phyloP scores from a whole-genome alignment of 2,888 invertebrate species.

The Rotaria magnacalcarata region DNA sequence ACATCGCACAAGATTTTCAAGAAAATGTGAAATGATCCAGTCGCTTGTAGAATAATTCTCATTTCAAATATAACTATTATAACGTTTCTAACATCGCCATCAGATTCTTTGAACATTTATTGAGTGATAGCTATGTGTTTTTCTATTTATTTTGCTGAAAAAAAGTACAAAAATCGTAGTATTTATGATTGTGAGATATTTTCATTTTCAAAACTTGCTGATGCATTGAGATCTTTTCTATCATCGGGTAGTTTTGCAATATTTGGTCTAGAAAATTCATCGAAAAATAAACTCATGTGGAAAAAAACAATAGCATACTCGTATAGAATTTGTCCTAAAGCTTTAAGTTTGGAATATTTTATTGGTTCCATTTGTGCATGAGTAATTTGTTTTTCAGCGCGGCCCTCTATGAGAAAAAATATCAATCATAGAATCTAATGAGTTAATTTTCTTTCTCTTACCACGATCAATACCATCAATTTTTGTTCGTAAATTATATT shows the following conservation, averaged over 20 bases:
- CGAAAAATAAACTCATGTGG: background rate
- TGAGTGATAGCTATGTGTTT: no score
- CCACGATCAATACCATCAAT: background rate
- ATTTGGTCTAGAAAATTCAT: no score
- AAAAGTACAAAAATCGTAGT: no score
- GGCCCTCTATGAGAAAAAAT: background rate
- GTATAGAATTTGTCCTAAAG: background rate
- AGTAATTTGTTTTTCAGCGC: background rate
- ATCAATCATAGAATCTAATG: background rate
- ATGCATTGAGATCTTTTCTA: no score
- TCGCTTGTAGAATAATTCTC: no score
- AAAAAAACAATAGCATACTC: background rate
- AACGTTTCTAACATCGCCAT: no score
- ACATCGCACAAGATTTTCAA: no score
- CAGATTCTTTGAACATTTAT: no score
- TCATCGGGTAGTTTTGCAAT: no score
- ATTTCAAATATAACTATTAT: no score
- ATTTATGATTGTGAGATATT: conserved; percentile 63
- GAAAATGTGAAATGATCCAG: no score
- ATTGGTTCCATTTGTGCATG: background rate
- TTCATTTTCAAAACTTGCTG: conserved; percentile 48
- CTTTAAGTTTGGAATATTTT: background rate
- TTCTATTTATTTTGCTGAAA: no score
- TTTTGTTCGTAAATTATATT: background rate
- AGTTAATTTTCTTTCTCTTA: background rate